Evolutionary conservation across 2,113 vertebrate species (phyloP).

Genomic region (Anoura caudifer): DNA sequence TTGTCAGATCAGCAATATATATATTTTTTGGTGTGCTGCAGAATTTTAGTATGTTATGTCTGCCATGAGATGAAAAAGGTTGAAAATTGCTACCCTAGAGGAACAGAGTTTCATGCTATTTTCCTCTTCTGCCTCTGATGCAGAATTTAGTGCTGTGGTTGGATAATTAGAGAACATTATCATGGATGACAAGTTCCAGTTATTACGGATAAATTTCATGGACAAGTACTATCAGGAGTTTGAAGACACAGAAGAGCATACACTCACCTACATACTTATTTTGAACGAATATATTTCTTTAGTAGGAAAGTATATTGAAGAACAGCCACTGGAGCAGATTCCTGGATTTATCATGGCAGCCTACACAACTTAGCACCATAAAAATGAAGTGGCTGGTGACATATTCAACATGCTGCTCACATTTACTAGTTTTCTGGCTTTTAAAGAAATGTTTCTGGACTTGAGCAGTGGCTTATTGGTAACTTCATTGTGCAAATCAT

Average conservation of each 20-base stretch:
- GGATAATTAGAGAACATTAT: background rate
- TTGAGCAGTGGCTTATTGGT: slow-evolving; percentile 88
- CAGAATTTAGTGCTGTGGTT: background rate
- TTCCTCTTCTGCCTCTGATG: background rate
- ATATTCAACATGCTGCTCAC: slow-evolving; percentile 90
- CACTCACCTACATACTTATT: background rate
- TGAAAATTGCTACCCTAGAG: too few species aligned
- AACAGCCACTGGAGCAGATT: slow-evolving; percentile 88
- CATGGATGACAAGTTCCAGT: background rate
- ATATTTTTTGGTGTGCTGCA: too few species aligned
- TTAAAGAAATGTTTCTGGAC: slow-evolving; percentile 97
- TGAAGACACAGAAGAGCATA: background rate
- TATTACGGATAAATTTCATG: background rate
- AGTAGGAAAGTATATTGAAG: slow-evolving; percentile 92
- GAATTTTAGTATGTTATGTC: too few species aligned
- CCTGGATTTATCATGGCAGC: slow-evolving; percentile 90
- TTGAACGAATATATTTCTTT: slow-evolving; percentile 78
- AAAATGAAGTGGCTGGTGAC: slow-evolving; percentile 84
- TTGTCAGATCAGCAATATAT: too few species aligned
- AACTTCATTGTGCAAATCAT: slow-evolving; percentile 84
- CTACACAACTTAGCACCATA: slow-evolving; percentile 88
- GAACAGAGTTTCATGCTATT: background rate
- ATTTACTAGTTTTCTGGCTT: slow-evolving; percentile 95
- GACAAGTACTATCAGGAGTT: background rate
- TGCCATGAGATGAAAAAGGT: too few species aligned